phyloP scores from a whole-genome alignment of 2,888 invertebrate species.

The Agriotes lineatus region DNA sequence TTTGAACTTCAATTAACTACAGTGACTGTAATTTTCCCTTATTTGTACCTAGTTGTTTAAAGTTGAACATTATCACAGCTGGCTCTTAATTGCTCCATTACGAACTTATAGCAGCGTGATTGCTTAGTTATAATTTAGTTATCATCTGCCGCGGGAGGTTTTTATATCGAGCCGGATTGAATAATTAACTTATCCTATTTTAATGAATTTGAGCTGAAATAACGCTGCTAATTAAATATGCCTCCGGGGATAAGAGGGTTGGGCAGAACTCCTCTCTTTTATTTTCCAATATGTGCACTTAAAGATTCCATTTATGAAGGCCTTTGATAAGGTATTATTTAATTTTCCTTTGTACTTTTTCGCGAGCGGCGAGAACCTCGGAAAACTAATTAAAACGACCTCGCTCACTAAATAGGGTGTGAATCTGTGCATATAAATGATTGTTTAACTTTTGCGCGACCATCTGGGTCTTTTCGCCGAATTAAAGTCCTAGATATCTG shows the following conservation, averaged over 20 bases:
- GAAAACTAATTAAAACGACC: not conserved
- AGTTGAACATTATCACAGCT: too few species aligned
- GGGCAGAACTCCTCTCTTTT: not conserved
- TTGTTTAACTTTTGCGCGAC: not conserved
- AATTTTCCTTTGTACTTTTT: slow-evolving; percentile 1
- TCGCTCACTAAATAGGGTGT: not conserved
- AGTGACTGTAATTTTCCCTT: too few species aligned
- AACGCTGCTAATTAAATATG: not conserved
- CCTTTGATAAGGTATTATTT: not conserved
- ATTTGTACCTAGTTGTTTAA: too few species aligned
- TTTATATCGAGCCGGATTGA: too few species aligned
- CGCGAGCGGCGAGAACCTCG: too few species aligned
- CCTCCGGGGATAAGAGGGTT: not conserved
- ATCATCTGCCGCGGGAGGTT: too few species aligned
- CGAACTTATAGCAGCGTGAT: too few species aligned
- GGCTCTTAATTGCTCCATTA: too few species aligned
- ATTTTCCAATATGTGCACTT: slow-evolving; percentile 5
- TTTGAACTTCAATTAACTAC: too few species aligned
- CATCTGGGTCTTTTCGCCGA: not conserved
- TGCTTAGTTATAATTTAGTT: too few species aligned
- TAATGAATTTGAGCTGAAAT: not conserved
- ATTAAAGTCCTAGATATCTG: too few species aligned
- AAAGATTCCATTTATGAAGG: slow-evolving; percentile 1
- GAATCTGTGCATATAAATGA: not conserved
- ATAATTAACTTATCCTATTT: too few species aligned